Evolutionary conservation across 2,888 invertebrate genomes (phyloP).

Genomic region (Drosophila kambysellisi): DNA sequence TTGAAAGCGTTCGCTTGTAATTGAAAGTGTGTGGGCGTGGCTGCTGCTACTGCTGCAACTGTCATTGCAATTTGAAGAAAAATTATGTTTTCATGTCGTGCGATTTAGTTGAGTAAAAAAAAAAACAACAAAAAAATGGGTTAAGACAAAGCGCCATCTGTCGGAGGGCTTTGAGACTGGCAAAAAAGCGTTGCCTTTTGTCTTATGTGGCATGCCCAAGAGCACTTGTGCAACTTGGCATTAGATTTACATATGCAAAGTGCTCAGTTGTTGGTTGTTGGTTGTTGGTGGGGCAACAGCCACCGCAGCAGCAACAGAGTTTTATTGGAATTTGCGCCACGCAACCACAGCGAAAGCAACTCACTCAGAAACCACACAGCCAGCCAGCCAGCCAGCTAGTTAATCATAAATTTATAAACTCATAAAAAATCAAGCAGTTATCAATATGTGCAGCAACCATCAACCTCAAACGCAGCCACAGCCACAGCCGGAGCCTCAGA

Average conservation of each 20-base stretch:
- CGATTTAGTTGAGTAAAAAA: slow-evolving; percentile 60
- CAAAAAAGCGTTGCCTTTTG: slow-evolving; percentile 44
- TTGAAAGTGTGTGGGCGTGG: slow-evolving; percentile 62
- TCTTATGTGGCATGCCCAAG: slow-evolving; percentile 29
- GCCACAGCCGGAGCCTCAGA: slow-evolving; percentile 14
- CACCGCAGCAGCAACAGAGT: slow-evolving; percentile 13
- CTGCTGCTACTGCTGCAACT: slow-evolving; percentile 73
- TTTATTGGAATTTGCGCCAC: slow-evolving; percentile 31
- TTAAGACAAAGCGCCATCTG: slow-evolving; percentile 62
- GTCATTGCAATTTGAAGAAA: slow-evolving; percentile 77
- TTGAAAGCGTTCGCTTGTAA: slow-evolving; percentile 19
- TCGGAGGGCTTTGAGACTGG: slow-evolving; percentile 29
- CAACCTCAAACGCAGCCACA: slow-evolving; percentile 14
- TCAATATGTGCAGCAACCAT: slow-evolving; percentile 73
- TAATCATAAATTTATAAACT: slow-evolving; percentile 81
- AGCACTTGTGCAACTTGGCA: slow-evolving; percentile 37
- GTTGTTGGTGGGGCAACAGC: neutral
- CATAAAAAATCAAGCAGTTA: slow-evolving; percentile 81
- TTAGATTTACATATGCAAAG: slow-evolving; percentile 48
- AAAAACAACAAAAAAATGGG: slow-evolving; percentile 17
- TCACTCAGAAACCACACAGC: slow-evolving; percentile 46
- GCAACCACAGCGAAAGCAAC: slow-evolving; percentile 23
- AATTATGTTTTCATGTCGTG: slow-evolving; percentile 81
- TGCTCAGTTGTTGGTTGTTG: slow-evolving; percentile 14
- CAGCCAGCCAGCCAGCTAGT: slow-evolving; percentile 36